Conservation (phyloP, 2,113 vertebrate genomes). For the Nannobrachium achirus region DNA sequence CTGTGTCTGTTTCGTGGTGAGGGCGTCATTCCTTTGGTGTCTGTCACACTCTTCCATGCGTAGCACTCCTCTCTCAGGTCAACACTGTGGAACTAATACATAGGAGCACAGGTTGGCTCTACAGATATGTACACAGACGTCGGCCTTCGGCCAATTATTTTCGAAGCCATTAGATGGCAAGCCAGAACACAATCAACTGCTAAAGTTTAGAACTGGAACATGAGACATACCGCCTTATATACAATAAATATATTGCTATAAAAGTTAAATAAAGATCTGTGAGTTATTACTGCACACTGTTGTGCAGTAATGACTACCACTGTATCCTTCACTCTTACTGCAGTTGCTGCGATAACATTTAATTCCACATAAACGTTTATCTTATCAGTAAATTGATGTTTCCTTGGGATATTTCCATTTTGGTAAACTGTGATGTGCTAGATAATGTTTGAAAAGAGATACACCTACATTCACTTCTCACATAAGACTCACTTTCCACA, state of each 20-base stretch:
- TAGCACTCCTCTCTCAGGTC: slow-evolving; percentile 57
- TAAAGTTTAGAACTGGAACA: too few relatives aligned
- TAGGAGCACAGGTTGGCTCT: not conserved
- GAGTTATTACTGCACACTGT: not conserved
- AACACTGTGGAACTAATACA: slow-evolving; percentile 70
- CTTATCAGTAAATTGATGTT: not conserved
- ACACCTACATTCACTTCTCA: not conserved
- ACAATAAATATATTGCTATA: too few relatives aligned
- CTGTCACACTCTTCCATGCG: slow-evolving; percentile 63
- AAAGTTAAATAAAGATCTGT: not conserved
- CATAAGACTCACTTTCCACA: not conserved
- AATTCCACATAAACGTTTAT: not conserved
- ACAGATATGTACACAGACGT: not conserved
- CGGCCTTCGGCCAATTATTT: not conserved
- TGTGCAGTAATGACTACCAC: too few relatives aligned
- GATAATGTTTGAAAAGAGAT: not conserved
- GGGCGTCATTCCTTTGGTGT: slow-evolving; percentile 60
- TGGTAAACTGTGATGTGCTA: not conserved
- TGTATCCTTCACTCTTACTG: too few relatives aligned
- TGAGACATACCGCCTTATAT: too few relatives aligned
- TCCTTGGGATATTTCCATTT: not conserved
- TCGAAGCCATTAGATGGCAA: not conserved
- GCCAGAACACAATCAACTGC: too few relatives aligned
- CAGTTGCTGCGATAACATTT: too few relatives aligned
- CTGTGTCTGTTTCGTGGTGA: slow-evolving; percentile 76